Conservation (phyloP, 1,140 invertebrate genomes). For the Pollicipes pollicipes region DNA sequence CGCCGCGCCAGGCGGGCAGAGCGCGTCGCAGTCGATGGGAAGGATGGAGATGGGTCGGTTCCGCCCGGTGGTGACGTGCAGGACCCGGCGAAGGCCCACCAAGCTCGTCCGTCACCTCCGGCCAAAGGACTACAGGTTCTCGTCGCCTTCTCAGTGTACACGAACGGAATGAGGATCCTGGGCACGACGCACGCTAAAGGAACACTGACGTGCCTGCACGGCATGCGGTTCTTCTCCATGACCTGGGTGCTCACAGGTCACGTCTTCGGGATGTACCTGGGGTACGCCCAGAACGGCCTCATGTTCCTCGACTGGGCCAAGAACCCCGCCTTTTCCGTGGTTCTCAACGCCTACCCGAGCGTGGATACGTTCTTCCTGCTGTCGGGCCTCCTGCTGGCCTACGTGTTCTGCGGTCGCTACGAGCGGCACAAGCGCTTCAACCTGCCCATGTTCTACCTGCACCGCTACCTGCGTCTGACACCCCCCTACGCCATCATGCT, state of each 20-base stretch:
- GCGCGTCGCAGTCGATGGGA: no score
- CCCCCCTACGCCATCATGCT: no score
- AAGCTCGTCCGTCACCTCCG: no score
- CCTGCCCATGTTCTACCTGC: no score
- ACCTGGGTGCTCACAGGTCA: not conserved
- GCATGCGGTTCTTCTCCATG: constrained; percentile 1
- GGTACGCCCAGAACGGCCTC: not conserved
- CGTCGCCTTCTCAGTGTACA: not conserved
- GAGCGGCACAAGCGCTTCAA: no score
- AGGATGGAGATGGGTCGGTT: no score
- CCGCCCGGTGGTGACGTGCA: no score
- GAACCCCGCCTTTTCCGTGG: not conserved
- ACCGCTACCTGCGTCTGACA: no score
- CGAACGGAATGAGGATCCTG: not conserved
- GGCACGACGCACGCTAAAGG: not conserved
- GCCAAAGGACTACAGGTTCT: no score
- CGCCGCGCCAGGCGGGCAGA: no score
- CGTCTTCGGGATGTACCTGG: not conserved
- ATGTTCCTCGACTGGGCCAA: not conserved
- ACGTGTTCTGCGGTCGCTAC: not conserved
- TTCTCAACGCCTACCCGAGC: not conserved
- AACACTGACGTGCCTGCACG: not conserved
- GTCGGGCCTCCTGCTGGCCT: not conserved
- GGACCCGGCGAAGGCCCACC: no score
- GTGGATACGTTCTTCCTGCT: constrained; percentile 1